Evolutionary conservation across 2,888 invertebrate species (phyloP).

Genomic region (Troides oblongomaculatus): DNA sequence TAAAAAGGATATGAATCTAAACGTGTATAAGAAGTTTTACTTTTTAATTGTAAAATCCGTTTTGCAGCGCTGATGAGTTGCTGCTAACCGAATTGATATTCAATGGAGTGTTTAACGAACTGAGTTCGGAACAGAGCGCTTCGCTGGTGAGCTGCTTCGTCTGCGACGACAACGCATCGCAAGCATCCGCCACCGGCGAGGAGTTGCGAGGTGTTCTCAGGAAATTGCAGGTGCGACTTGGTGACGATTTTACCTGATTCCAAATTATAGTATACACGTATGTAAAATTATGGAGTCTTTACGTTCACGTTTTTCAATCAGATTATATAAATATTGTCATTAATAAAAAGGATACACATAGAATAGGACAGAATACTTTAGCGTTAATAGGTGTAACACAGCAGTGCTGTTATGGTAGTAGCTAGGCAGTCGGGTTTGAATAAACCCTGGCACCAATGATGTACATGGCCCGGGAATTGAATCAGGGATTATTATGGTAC

Average conservation of each 20-base stretch:
- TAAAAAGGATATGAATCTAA: neutral
- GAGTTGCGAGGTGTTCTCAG: conserved; percentile 93
- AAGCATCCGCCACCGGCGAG: conserved; percentile 88
- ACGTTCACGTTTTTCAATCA: too few species aligned
- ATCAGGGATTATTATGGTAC: too few species aligned
- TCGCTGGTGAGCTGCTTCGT: conserved; percentile 94
- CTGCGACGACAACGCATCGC: conserved; percentile 93
- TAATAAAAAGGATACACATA: too few species aligned
- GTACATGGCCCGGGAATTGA: too few species aligned
- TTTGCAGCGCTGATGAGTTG: conserved; percentile 92
- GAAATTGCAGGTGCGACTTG: conserved; percentile 87
- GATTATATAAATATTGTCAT: too few species aligned
- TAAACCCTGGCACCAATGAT: too few species aligned
- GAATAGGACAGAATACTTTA: too few species aligned
- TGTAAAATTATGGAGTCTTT: neutral
- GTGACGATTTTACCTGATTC: neutral
- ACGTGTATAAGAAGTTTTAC: too few species aligned
- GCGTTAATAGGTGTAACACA: too few species aligned
- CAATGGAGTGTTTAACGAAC: conserved; percentile 95
- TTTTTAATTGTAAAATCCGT: neutral
- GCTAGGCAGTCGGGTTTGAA: too few species aligned
- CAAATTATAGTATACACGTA: too few species aligned
- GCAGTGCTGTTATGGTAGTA: too few species aligned
- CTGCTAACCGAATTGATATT: conserved; percentile 98
- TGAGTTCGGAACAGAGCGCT: conserved; percentile 90